These are phyloP conservation scores for Prunella strophiata DNA, from an alignment of 2,797 vertebrate species.

Conservation along the genomic window DNA sequence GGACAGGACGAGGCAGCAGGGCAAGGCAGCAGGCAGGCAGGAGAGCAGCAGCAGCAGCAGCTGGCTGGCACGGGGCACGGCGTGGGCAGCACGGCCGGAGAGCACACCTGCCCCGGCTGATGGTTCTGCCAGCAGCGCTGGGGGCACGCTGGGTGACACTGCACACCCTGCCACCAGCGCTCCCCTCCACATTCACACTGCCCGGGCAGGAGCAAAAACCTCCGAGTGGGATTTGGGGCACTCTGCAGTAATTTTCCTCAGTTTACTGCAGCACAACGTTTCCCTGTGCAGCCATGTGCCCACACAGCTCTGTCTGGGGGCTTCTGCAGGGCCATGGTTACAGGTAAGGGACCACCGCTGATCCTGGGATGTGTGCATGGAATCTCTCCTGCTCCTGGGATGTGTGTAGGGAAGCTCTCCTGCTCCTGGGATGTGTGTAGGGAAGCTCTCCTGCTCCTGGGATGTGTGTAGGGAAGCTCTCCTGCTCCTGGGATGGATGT, in stretches of 20 bases:
- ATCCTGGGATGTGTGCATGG: background rate
- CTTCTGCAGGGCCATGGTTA: background rate
- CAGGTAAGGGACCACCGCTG: accelerated
- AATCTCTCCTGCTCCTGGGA: background rate
- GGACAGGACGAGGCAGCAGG: too few relatives aligned
- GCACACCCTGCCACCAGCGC: too few relatives aligned
- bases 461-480: background rate
- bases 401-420: background rate
- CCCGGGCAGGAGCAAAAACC: background rate
- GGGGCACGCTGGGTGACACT: too few relatives aligned
- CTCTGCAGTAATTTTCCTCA: background rate
- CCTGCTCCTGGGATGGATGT: background rate
- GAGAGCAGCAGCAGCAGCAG: background rate
- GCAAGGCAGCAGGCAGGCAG: too few relatives aligned
- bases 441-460: background rate
- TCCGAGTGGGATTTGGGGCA: accelerated
- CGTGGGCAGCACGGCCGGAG: too few relatives aligned
- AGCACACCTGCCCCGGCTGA: too few relatives aligned
- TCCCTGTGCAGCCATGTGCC: background rate
- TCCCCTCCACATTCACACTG: background rate
- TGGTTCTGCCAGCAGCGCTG: too few relatives aligned
- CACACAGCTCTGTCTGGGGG: background rate
- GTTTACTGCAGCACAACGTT: background rate
- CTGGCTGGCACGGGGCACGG: too few relatives aligned
- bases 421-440: background rate